Conservation (phyloP, 1,140 invertebrate species). For the Papilio polyxenes region DNA sequence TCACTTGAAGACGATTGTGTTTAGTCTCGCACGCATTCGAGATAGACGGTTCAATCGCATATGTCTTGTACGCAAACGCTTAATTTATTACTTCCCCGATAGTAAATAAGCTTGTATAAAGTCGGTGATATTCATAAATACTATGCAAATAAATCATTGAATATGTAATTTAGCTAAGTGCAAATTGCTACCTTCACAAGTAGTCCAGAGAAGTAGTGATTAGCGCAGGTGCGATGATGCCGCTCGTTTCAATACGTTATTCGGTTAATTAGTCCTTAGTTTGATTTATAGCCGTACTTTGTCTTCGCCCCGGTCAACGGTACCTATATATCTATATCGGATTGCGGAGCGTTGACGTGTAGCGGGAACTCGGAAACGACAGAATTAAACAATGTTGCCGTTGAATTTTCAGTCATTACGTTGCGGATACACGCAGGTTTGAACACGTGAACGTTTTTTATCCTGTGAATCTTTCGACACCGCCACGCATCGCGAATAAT, state of each 20-base stretch:
- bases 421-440: conserved; percentile 54
- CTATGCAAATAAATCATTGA: conserved; percentile 45
- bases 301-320: conserved; percentile 54
- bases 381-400: conserved; percentile 40
- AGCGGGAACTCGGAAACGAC: conserved; percentile 33
- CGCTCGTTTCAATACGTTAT: conserved; percentile 48
- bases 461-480: conserved; percentile 67
- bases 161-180: conserved; percentile 40
- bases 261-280: conserved; percentile 66
- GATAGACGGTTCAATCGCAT: conserved; percentile 18
- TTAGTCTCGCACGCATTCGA: conserved; percentile 21
- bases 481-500: conserved; percentile 57
- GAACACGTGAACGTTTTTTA: conserved; percentile 56
- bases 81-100: conserved; percentile 34
- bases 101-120: conserved; percentile 28
- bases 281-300: conserved; percentile 68
- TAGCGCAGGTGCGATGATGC: conserved; percentile 60
- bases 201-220: conserved; percentile 42
- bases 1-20: neutral
- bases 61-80: neutral
- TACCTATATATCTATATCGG: conserved; percentile 54
- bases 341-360: conserved; percentile 47
- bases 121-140: conserved; percentile 27
- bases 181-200: conserved; percentile 47
- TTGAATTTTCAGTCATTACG: conserved; percentile 46